A percentile compares a stretch with the other conserved stretches of the same genome.
phyloP scores from a whole-genome alignment of 2,113 vertebrate genomes.

The Calypte anna region DNA sequence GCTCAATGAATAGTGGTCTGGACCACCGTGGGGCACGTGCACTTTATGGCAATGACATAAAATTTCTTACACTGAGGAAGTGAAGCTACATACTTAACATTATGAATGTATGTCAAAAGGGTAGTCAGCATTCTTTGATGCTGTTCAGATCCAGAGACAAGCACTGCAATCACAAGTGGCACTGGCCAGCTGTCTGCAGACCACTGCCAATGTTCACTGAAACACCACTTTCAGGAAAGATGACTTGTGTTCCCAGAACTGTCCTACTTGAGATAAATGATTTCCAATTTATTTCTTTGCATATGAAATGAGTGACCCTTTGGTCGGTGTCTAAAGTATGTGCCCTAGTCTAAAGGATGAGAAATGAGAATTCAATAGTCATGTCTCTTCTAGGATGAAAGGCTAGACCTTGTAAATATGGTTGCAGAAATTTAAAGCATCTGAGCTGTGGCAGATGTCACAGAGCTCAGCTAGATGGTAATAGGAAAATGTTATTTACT shows the following conservation, averaged over 20 bases:
- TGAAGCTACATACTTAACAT: not conserved
- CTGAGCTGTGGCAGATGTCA: not conserved
- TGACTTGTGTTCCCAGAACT: not conserved
- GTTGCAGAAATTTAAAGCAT: constrained; percentile 4
- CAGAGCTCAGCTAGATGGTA: not conserved
- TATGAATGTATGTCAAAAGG: not conserved
- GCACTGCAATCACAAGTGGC: not conserved
- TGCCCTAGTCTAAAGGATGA: not conserved
- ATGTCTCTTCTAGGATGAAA: not conserved
- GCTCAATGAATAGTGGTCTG: not conserved
- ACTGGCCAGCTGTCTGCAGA: not conserved
- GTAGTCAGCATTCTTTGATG: not conserved
- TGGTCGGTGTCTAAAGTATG: not conserved
- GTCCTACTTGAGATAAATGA: not conserved
- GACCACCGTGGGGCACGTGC: not conserved
- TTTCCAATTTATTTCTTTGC: not conserved
- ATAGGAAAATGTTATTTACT: not conserved
- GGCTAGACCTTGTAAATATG: not conserved
- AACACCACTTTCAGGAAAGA: not conserved
- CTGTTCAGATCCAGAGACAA: not conserved
- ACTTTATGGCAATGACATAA: not conserved
- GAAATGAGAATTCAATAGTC: constrained; percentile 21
- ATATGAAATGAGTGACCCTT: not conserved
- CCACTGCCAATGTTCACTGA: not conserved
- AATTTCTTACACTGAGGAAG: not conserved